These are phyloP conservation scores for Anguilla marmorata DNA, from an alignment of 2,797 vertebrate species.

Conservation along the genomic window DNA sequence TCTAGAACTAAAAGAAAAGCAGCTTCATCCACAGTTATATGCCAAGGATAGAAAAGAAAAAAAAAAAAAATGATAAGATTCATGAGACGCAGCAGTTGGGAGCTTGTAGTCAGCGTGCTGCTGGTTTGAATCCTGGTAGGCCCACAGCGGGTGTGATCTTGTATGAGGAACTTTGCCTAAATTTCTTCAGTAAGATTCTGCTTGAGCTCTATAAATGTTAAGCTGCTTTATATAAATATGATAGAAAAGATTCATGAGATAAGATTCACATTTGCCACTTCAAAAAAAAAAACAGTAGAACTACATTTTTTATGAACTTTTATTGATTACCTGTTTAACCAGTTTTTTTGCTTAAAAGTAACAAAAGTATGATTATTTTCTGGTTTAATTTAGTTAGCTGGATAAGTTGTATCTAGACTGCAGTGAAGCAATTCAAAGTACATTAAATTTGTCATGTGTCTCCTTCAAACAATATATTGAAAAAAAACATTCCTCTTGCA, in stretches of 20 bases:
- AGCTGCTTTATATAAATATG: not conserved
- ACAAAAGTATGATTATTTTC: not conserved
- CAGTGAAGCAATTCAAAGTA: too few relatives aligned
- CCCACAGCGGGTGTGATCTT: not conserved
- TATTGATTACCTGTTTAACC: conserved; percentile 4
- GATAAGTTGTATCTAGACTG: too few relatives aligned
- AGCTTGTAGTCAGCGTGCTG: not conserved
- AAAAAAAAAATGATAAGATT: not conserved
- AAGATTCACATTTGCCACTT: not conserved
- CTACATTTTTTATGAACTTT: not conserved
- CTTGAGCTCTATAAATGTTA: not conserved
- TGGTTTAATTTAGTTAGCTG: not conserved
- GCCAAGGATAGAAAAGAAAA: not conserved
- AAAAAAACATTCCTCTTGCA: not conserved
- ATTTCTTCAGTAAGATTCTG: too few relatives aligned
- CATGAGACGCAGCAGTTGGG: not conserved
- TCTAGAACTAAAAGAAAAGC: not conserved
- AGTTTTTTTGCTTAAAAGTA: not conserved
- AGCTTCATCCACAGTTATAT: not conserved
- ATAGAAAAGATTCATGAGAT: not conserved
- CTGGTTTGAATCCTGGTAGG: not conserved
- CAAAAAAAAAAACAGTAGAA: not conserved
- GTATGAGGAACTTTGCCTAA: not conserved
- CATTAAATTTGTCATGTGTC: too few relatives aligned
- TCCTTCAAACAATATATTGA: not conserved